Base-by-base conservation (phyloP, 2,797 vertebrate species). In the Anguilla obscura region DNA sequence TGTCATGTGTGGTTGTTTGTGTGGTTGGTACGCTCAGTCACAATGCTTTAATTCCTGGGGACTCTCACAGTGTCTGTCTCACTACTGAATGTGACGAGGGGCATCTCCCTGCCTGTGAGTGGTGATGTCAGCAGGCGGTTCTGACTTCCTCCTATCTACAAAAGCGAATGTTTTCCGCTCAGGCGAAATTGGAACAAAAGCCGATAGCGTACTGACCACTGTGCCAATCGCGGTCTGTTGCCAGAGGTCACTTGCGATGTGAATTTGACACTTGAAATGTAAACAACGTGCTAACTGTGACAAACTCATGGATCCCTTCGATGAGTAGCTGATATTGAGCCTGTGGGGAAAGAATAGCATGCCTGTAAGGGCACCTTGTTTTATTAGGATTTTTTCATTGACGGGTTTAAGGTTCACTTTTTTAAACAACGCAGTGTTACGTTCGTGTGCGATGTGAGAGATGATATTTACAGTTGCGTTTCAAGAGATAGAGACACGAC, bases 251-350 rank as follows among this genome's bases (percentile, higher is more conserved):
- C 89, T 90, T 89, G 88, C 74, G 90, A 92, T 93, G 90, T 93
- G 90, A 91, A 86, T 86, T 90, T 93, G 94, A 95, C 94, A 93
- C 93, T 93, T 94, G 93, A 94, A 94, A 94, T 95, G 94, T 95
- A 94, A 40, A 40, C 36, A 40, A 93, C 86, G 90, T 88, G 58
- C 89, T 90, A 90, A 91, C 90, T 93, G 89, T 90, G 91, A 93
- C 86, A 84, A 89, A 88, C 90, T 88, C 71, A 88, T 89, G 89
- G 82, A 91, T 91, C 90, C 66, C 86, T 88, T 88, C 90, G 88
- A 84, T 90, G 85, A 92, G 90, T 93, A 91, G 91, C 94, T 92
- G 88, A 90, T 91, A 91, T 92, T 93, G 92, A 95, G 93, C 92
- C 92, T 82, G 86, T 79, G 40, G 71, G 36, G 36, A 40, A 40